Evolutionary conservation across 1,140 invertebrate species (phyloP).

Genomic region (Luehdorfia chinensis): DNA sequence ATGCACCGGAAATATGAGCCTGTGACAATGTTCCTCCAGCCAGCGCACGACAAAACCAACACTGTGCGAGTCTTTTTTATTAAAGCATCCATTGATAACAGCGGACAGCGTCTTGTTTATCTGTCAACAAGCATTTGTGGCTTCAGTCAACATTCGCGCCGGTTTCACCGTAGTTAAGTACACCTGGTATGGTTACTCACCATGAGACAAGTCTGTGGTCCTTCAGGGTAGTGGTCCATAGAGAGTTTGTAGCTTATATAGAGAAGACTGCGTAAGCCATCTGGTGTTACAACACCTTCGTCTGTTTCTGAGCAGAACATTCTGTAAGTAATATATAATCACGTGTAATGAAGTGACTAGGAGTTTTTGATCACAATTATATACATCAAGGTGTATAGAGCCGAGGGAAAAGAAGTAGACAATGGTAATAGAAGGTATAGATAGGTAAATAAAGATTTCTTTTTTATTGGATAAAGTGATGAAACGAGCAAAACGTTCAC

Average conservation of each 20-base stretch:
- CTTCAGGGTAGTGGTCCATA: slow-evolving; percentile 85
- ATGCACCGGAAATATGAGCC: slow-evolving; percentile 86
- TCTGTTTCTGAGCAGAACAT: slow-evolving; percentile 77
- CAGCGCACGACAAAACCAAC: slow-evolving; percentile 87
- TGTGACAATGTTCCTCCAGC: slow-evolving; percentile 86
- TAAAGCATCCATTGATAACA: slow-evolving; percentile 87
- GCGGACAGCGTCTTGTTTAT: slow-evolving; percentile 83
- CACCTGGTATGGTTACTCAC: slow-evolving; percentile 30
- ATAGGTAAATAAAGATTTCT: too few relatives aligned
- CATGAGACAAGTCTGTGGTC: slow-evolving; percentile 78
- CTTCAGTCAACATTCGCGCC: neutral
- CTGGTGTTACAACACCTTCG: slow-evolving; percentile 76
- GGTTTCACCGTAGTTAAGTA: neutral
- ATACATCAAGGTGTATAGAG: too few relatives aligned
- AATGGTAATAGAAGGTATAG: too few relatives aligned
- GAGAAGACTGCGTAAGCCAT: slow-evolving; percentile 80
- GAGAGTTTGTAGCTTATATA: slow-evolving; percentile 86
- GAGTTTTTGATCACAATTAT: too few relatives aligned
- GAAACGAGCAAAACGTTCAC: too few relatives aligned
- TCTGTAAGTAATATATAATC: slow-evolving; percentile 41
- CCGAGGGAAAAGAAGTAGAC: too few relatives aligned
- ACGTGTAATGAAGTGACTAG: too few relatives aligned
- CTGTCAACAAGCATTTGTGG: slow-evolving; percentile 38
- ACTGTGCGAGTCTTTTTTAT: slow-evolving; percentile 85
- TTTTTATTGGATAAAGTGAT: too few relatives aligned